These are phyloP conservation scores for Mesocentrotus franciscanus DNA, from an alignment of 53 echinoderm and acorn worm species.

Conservation along the genomic window DNA sequence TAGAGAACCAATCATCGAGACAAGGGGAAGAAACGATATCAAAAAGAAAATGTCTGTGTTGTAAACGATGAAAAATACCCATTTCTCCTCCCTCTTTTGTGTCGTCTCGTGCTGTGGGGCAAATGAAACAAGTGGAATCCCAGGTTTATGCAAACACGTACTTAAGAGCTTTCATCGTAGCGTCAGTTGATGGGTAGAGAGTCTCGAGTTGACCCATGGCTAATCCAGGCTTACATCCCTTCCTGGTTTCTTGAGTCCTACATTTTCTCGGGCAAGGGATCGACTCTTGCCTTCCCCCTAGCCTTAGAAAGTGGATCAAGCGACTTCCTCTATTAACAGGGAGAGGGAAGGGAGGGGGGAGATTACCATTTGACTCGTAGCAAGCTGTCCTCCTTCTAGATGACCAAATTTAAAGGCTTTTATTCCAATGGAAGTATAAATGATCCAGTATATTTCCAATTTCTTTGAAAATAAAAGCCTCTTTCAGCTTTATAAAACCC, in stretches of 20 bases:
- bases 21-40: background rate
- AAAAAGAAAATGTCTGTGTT: background rate
- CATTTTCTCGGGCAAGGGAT: constrained; percentile 17
- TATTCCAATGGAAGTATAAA: too few species aligned
- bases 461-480: too few species aligned
- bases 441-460: too few species aligned
- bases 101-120: background rate
- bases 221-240: constrained; percentile 54
- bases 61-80: background rate
- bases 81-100: constrained; percentile 22
- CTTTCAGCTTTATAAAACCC: too few species aligned
- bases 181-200: constrained; percentile 22
- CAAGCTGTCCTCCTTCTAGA: background rate
- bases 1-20: background rate
- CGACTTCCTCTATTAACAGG: background rate
- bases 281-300: constrained; percentile 9
- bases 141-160: constrained; percentile 11
- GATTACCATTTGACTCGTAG: background rate
- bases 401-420: background rate
- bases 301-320: constrained; percentile 25
- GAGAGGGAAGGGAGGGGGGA: background rate
- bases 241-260: constrained; percentile 25
- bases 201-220: constrained; percentile 30
- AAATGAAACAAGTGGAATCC: constrained; percentile 50
- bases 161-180: constrained; percentile 52